These are phyloP conservation scores for Platysternon megacephalum DNA, from an alignment of 2,113 vertebrate species.

Conservation along the genomic window DNA sequence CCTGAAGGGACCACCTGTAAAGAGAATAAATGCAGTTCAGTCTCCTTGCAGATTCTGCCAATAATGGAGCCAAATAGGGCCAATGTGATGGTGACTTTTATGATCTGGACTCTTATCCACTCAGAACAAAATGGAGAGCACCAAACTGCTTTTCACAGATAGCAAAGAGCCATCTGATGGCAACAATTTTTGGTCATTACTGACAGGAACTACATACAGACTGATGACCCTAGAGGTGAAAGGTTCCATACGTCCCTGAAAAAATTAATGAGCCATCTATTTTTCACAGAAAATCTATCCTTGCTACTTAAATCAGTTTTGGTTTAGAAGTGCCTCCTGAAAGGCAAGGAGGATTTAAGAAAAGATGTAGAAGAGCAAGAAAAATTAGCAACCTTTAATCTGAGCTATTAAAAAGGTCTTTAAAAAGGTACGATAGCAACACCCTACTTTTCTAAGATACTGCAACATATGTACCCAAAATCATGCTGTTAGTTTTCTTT, in stretches of 20 bases:
- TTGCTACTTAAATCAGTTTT: not conserved
- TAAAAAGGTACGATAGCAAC: not conserved
- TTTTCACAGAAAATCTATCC: not conserved
- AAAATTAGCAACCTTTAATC: not conserved
- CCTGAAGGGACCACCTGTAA: not conserved
- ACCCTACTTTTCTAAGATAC: not conserved
- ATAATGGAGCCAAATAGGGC: not conserved
- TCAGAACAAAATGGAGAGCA: not conserved
- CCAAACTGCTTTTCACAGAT: not conserved
- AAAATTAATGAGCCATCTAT: rapidly evolving
- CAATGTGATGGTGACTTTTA: not conserved
- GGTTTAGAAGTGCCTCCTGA: not conserved
- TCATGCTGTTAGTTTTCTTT: not conserved
- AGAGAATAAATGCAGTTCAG: not conserved
- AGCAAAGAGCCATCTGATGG: not conserved
- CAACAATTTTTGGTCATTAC: not conserved
- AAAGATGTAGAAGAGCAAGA: not conserved
- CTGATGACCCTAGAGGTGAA: not conserved
- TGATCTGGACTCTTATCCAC: not conserved
- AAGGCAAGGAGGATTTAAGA: not conserved
- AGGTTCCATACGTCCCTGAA: not conserved
- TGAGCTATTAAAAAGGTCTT: not conserved
- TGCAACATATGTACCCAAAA: not conserved
- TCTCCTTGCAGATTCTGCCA: not conserved
- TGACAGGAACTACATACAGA: not conserved